Evolutionary conservation across 2,888 invertebrate genomes (phyloP).

Genomic region (Pimpla rufipes): DNA sequence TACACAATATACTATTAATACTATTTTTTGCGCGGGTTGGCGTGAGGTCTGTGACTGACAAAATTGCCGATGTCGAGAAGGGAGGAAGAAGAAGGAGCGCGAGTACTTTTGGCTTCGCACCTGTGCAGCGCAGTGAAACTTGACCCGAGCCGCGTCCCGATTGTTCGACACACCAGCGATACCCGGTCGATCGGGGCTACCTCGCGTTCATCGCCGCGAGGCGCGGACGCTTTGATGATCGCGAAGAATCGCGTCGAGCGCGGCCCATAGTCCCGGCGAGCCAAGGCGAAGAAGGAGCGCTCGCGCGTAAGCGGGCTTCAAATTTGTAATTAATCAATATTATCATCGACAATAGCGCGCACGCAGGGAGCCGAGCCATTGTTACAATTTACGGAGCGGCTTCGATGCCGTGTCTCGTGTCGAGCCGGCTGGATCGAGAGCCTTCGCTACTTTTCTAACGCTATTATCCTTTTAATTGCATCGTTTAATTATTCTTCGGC

Average conservation of each 20-base stretch:
- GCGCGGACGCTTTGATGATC: constrained; percentile 76
- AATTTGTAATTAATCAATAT: constrained; percentile 84
- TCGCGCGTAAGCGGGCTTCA: constrained; percentile 76
- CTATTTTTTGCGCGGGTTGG: too few species aligned
- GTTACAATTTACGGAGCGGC: constrained; percentile 77
- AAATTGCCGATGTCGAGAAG: not conserved
- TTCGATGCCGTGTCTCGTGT: not conserved
- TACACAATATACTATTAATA: too few species aligned
- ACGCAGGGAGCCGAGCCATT: constrained; percentile 75
- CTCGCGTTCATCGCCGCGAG: constrained; percentile 40
- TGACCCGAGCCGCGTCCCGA: constrained; percentile 44
- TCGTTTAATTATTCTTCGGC: constrained; percentile 78
- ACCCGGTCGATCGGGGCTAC: constrained; percentile 53
- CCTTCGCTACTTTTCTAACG: constrained; percentile 72
- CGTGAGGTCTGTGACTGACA: too few species aligned
- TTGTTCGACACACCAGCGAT: constrained; percentile 53
- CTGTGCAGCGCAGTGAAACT: constrained; percentile 36
- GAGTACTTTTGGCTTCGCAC: constrained; percentile 29
- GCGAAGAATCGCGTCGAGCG: constrained; percentile 75
- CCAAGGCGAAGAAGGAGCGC: constrained; percentile 62
- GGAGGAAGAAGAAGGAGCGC: not conserved
- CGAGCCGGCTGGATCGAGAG: constrained; percentile 48
- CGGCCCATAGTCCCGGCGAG: constrained; percentile 62
- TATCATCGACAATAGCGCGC: constrained; percentile 82
- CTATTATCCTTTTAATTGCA: constrained; percentile 79